Evolutionary conservation across 2,888 invertebrate species (phyloP), one percentile per base, ranked within the genome.

Genomic region (Odontocerum albicorne): DNA sequence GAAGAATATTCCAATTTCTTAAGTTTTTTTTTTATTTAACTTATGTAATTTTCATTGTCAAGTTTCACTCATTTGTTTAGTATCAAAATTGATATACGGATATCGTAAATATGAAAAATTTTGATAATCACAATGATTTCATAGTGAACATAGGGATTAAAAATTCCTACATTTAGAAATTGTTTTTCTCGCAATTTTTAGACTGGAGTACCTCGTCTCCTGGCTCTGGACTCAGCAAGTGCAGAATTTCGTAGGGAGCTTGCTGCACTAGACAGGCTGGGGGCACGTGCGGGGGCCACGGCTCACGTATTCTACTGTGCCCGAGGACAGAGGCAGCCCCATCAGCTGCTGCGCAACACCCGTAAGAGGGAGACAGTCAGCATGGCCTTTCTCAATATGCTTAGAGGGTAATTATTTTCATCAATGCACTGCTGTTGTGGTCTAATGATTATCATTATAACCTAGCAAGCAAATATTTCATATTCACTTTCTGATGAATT

Each of bases 241-340:
- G 68, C 82, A 1, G 90, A 89, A 38, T 93, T 97, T 70, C 81
- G 83, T 32, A 71, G 79, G 6, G 96, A 96, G 66, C 76, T 99
- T 57, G 87, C 90, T 61, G 76, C 81, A 19, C 74, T 97, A 55
- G 98, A 98, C 73, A 86, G 86, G 62, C 85, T 93, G 66, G 92
- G 94, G 64, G 85, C 90, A 31, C 82, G 96, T 60, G 91, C 91
- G 2, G 87, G 88, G 66, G 92, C 96, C 67, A 97, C 96, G 0
- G 93, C 92, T 60, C 95, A 96, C 71, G 84, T 97, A 63, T 95
- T 96, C 77, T 97, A 96, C 68, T 94, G 93, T 2, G 88, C 90
- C 70, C 84, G 90, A 10, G 94, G 92, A 0, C 96, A 96, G 72
- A 83, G 83, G 44, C 74, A 74, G 58, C 85, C 89, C 0, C 76